Conservation (phyloP, 2,797 vertebrate genomes). For the Poeciliopsis paucimaculata region DNA sequence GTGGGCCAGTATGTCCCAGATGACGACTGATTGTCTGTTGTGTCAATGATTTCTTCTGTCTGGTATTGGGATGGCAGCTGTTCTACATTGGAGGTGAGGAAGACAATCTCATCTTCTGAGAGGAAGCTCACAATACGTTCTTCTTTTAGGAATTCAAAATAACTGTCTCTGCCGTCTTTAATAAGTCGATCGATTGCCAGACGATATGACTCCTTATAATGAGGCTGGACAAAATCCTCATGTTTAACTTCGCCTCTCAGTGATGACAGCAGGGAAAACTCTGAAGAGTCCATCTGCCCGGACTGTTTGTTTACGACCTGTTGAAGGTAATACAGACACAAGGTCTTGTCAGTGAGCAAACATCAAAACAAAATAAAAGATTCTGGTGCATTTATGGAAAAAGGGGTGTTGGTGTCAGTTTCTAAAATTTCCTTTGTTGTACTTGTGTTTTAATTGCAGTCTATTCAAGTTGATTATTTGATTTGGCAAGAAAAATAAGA, state of each 20-base stretch:
- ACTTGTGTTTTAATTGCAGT: background rate
- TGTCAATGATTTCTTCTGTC: conserved; percentile 69
- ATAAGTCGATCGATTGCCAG: conserved; percentile 90
- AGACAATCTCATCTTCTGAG: conserved; percentile 89
- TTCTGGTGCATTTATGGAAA: background rate
- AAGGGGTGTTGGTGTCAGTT: background rate
- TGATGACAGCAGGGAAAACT: conserved; percentile 88
- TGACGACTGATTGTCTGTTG: conserved; percentile 83
- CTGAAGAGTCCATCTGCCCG: conserved; percentile 82
- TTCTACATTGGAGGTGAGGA: conserved; percentile 85
- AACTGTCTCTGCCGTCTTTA: conserved; percentile 83
- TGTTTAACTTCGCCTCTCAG: conserved; percentile 84
- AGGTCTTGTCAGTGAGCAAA: conserved; percentile 26
- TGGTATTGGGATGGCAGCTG: conserved; percentile 68
- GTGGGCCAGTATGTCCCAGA: conserved; percentile 97
- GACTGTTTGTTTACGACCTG: conserved; percentile 49
- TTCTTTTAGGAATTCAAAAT: conserved; percentile 87
- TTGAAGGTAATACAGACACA: conserved; percentile 33
- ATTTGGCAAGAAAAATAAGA: background rate
- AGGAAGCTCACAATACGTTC: conserved; percentile 89
- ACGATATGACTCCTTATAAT: conserved; percentile 95
- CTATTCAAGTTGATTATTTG: background rate
- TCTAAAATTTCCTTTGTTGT: background rate
- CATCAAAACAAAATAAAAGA: conserved; percentile 8
- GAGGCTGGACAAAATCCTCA: conserved; percentile 90